Evolutionary conservation across 2,113 vertebrate species (phyloP).

Genomic region (Plecturocebus donacophilus): DNA sequence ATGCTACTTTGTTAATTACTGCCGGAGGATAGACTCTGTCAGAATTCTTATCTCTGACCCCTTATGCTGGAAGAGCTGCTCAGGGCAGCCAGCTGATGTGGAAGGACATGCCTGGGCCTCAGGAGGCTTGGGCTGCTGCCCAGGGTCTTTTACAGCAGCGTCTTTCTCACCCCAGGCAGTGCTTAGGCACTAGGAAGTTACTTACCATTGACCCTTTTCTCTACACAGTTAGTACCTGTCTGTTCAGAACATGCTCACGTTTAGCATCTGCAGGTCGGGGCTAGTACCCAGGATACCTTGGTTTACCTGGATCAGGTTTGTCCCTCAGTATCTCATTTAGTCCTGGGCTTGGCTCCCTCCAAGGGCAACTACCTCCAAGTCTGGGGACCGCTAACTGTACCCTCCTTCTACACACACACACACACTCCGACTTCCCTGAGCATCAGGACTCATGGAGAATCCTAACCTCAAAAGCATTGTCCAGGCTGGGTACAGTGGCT

Average conservation of each 20-base stretch:
- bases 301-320: neutral
- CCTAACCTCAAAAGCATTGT: neutral
- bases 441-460: neutral
- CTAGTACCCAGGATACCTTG: neutral
- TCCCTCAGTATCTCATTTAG: neutral
- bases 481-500: no score
- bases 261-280: neutral
- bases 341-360: neutral
- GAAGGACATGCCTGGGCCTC: neutral
- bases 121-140: neutral
- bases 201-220: neutral
- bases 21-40: neutral
- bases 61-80: neutral
- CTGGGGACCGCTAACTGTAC: neutral
- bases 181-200: neutral
- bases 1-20: neutral
- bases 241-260: neutral
- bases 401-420: no score
- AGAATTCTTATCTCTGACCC: constrained; percentile 4
- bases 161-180: neutral
- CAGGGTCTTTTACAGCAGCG: neutral
- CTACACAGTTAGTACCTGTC: neutral
- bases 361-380: neutral
- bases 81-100: neutral
- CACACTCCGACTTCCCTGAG: neutral